These are phyloP conservation scores for Latrodectus elegans DNA, from an alignment of 2,888 invertebrate species.

Conservation along the genomic window DNA sequence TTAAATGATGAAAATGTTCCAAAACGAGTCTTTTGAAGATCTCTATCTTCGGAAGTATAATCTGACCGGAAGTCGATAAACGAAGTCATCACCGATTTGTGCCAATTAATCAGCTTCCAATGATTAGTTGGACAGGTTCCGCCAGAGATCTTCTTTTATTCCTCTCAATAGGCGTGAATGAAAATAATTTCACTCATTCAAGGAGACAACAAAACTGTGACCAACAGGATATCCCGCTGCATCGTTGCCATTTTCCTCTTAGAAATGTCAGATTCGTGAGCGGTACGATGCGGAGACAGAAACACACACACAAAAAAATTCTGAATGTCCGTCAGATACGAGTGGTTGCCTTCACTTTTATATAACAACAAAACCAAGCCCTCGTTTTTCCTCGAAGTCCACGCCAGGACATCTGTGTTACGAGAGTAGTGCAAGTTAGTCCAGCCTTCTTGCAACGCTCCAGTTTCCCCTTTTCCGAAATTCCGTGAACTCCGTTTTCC, in stretches of 20 bases:
- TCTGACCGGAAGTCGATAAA: neutral
- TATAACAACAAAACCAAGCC: neutral
- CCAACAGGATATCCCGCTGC: conserved; percentile 45
- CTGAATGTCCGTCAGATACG: conserved; percentile 48
- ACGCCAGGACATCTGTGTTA: neutral
- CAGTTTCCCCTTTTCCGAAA: neutral
- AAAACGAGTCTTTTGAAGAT: too few species aligned
- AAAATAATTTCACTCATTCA: conserved; percentile 14
- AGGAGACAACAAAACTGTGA: conserved; percentile 46
- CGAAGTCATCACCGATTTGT: neutral
- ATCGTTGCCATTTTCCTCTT: neutral
- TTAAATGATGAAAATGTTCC: too few species aligned
- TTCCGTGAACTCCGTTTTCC: neutral
- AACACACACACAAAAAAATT: neutral
- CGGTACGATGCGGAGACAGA: neutral
- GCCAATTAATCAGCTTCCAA: neutral
- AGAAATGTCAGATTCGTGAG: neutral
- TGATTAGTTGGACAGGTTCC: conserved; percentile 17
- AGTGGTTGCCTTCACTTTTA: conserved; percentile 25
- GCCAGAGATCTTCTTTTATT: neutral
- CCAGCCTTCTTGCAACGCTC: neutral
- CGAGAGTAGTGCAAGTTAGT: neutral
- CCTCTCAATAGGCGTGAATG: conserved; percentile 17
- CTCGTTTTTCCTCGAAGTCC: neutral
- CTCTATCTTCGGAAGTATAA: too few species aligned